Evolutionary conservation across 2,113 vertebrate species (phyloP).

Genomic region (Sorex fumeus): DNA sequence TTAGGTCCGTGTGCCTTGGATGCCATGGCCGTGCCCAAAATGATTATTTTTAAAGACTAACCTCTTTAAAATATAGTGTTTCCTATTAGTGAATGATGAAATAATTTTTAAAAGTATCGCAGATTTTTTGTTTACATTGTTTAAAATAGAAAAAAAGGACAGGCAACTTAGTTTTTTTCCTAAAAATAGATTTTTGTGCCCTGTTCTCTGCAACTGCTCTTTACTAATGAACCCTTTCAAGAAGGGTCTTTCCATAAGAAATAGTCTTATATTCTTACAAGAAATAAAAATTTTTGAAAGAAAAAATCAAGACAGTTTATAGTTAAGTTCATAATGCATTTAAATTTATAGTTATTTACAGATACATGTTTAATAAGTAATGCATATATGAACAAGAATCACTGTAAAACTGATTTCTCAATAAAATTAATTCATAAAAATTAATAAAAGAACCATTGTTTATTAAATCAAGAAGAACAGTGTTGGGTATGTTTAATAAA

Average conservation of each 20-base stretch:
- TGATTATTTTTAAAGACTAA: too few relatives aligned
- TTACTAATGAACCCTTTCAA: slow-evolving; percentile 30
- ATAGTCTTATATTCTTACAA: background rate
- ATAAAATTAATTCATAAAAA: too few relatives aligned
- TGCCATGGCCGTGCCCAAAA: too few relatives aligned
- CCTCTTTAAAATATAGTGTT: too few relatives aligned
- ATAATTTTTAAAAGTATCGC: background rate
- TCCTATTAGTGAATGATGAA: background rate
- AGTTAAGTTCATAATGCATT: slow-evolving; percentile 8
- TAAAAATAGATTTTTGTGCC: background rate
- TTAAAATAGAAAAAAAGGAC: too few relatives aligned
- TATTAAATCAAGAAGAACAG: background rate
- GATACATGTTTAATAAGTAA: slow-evolving; percentile 21
- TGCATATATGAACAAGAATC: background rate
- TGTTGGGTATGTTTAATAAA: background rate
- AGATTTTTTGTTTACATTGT: too few relatives aligned
- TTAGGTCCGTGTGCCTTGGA: too few relatives aligned
- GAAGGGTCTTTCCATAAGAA: background rate
- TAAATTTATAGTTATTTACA: background rate
- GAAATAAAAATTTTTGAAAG: background rate
- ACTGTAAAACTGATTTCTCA: background rate
- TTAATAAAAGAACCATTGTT: background rate
- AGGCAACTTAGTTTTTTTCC: background rate
- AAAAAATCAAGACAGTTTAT: background rate
- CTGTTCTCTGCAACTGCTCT: background rate